Conservation (phyloP, 2,113 vertebrate species). For the Ophthalmotilapia sp. region DNA sequence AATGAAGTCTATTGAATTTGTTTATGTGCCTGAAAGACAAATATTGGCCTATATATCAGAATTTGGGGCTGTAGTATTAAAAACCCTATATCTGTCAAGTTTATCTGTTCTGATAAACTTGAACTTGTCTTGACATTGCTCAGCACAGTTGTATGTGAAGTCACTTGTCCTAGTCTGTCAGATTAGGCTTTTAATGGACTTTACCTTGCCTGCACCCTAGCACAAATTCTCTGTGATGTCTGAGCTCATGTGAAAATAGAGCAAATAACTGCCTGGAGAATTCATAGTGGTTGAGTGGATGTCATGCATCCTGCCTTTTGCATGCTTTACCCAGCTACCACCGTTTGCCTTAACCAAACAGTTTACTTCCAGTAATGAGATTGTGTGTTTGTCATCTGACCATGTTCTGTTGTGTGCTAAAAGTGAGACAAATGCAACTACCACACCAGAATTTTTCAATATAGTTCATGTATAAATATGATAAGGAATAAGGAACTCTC, state of each 20-base stretch:
- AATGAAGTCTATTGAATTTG: fast-evolving
- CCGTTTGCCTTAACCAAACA: neutral
- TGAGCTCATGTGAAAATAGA: neutral
- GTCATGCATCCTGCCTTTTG: neutral
- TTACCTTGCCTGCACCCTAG: neutral
- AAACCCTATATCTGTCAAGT: neutral
- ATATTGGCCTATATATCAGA: neutral
- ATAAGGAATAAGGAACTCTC: neutral
- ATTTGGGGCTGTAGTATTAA: neutral
- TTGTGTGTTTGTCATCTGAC: neutral
- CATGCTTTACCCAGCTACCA: neutral
- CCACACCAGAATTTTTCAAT: neutral
- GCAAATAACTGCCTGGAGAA: neutral
- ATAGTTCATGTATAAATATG: neutral
- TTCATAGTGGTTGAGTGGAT: neutral
- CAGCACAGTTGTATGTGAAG: neutral
- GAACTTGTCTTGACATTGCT: neutral
- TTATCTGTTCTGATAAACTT: neutral
- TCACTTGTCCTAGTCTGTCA: neutral
- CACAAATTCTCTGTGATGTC: neutral
- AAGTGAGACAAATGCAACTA: neutral
- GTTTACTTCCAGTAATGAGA: neutral
- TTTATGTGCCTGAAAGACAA: neutral
- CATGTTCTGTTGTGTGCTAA: neutral
- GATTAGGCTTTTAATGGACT: neutral